phyloP scores from a whole-genome alignment of 2,797 vertebrate species.

The Chaenodraco wilsoni region DNA sequence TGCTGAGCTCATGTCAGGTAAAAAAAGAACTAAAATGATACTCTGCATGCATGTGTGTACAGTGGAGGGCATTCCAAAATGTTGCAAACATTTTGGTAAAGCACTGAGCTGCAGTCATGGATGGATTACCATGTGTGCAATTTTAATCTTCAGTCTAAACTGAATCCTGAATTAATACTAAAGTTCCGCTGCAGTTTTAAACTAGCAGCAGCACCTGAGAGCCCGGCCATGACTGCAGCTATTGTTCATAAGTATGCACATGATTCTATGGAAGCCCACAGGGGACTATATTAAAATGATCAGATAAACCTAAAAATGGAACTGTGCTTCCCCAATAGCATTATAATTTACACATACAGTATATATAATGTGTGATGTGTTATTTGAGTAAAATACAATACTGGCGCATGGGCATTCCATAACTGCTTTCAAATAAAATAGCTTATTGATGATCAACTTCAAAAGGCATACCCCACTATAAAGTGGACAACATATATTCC shows the following conservation, averaged over 20 bases:
- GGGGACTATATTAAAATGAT: too few species aligned
- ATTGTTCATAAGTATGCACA: slow-evolving; percentile 26
- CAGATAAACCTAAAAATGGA: too few species aligned
- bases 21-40: slow-evolving; percentile 1
- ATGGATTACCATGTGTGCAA: slow-evolving; percentile 11
- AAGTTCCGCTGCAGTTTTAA: background rate
- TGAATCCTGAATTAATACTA: background rate
- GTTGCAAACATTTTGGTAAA: slow-evolving; percentile 12
- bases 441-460: too few species aligned
- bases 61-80: slow-evolving; percentile 7
- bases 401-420: too few species aligned
- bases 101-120: slow-evolving; percentile 8
- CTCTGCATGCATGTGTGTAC: slow-evolving; percentile 32
- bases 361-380: too few species aligned
- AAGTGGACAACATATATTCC: too few species aligned
- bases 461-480: too few species aligned
- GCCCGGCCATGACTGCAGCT: slow-evolving; percentile 17
- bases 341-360: too few species aligned
- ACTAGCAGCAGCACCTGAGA: background rate
- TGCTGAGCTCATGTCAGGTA: slow-evolving; percentile 97
- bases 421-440: too few species aligned
- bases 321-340: too few species aligned
- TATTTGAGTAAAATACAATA: too few species aligned
- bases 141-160: background rate
- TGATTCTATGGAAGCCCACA: background rate